These are phyloP conservation scores for Danaus melanippus DNA, from an alignment of 1,140 invertebrate species.

Conservation along the genomic window DNA sequence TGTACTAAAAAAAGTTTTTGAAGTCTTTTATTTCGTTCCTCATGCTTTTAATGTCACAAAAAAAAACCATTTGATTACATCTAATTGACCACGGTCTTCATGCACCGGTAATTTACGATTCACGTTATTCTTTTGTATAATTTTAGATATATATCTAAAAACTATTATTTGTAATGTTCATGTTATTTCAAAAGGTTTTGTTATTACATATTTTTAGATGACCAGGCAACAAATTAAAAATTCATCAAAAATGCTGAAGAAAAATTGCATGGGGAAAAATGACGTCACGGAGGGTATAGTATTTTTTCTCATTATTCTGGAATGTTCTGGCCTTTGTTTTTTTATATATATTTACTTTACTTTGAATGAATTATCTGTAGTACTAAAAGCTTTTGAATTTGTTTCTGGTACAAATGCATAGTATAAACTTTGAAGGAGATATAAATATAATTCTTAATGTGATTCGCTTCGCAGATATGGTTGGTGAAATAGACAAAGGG, in stretches of 20 bases:
- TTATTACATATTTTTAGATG: slow-evolving; percentile 30
- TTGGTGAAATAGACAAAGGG: slow-evolving; percentile 46
- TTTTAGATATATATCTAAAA: slow-evolving; percentile 8
- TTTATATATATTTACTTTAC: too few relatives aligned
- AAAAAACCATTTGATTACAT: slow-evolving; percentile 6
- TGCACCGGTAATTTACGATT: slow-evolving; percentile 16
- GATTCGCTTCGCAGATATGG: slow-evolving; percentile 26
- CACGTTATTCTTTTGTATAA: slow-evolving; percentile 6
- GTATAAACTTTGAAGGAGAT: background rate
- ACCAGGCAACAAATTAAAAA: slow-evolving; percentile 52
- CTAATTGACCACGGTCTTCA: slow-evolving; percentile 14
- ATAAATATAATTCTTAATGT: background rate
- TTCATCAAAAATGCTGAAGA: slow-evolving; percentile 47
- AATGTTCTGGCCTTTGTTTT: background rate
- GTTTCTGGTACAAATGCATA: background rate
- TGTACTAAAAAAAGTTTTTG: too few relatives aligned
- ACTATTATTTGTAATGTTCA: slow-evolving; percentile 2
- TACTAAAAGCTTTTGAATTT: too few relatives aligned
- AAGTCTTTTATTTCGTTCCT: too few relatives aligned
- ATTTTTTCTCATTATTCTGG: slow-evolving; percentile 6
- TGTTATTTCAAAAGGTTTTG: background rate
- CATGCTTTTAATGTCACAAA: too few relatives aligned
- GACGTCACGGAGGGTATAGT: slow-evolving; percentile 47
- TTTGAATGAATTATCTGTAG: too few relatives aligned
- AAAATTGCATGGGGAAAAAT: slow-evolving; percentile 49